Conservation (phyloP, 2,113 vertebrate species). For the Cinclus cinclus region DNA sequence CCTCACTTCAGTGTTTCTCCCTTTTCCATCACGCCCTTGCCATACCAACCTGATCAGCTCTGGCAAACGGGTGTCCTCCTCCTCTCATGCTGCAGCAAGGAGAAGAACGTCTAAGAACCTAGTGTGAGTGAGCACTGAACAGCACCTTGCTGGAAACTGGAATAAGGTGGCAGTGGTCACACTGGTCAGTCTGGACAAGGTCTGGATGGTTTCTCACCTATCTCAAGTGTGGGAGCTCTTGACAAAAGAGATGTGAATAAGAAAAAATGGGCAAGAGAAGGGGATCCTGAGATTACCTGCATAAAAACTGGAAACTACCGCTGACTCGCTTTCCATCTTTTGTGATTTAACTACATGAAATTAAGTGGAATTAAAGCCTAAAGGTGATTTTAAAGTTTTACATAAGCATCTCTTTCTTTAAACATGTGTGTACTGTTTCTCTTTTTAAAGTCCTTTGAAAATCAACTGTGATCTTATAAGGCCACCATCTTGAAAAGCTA, state of each 20-base stretch:
- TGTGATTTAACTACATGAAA: neutral
- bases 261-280: neutral
- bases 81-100: neutral
- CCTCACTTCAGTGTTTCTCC: neutral
- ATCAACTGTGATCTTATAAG: neutral
- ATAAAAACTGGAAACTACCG: neutral
- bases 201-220: neutral
- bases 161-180: neutral
- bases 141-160: neutral
- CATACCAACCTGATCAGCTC: neutral
- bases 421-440: neutral
- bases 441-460: neutral
- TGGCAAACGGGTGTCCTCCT: neutral
- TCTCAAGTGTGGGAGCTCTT: neutral
- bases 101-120: neutral
- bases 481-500: neutral
- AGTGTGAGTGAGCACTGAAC: neutral
- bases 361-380: neutral
- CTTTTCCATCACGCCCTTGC: rapidly evolving
- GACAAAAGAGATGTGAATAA: neutral
- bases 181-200: neutral
- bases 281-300: neutral
- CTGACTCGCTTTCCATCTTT: neutral
- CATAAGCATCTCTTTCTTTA: neutral
- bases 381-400: neutral